phyloP scores from a whole-genome alignment of 2,113 vertebrate species.

The Crotophaga sulcirostris region DNA sequence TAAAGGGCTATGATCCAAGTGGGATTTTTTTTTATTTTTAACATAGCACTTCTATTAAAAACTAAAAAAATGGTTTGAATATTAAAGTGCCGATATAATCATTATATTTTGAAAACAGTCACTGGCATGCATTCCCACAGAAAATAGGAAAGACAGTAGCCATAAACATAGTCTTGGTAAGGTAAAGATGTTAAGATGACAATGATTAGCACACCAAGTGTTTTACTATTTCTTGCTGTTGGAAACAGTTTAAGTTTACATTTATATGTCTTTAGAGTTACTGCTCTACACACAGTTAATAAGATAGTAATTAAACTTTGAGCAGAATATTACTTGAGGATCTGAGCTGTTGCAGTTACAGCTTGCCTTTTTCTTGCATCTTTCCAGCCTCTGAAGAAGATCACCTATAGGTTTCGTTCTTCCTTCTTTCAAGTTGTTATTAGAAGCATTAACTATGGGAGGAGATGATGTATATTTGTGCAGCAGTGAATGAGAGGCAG shows the following conservation, averaged over 20 bases:
- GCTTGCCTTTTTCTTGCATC: not conserved
- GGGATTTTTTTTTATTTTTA: not conserved
- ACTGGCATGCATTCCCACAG: not conserved
- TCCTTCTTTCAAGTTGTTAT: not conserved
- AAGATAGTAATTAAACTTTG: not conserved
- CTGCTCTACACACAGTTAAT: not conserved
- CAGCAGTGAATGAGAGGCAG: not conserved
- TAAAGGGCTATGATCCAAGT: not conserved
- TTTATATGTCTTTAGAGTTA: not conserved
- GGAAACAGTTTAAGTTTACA: not conserved
- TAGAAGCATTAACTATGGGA: not conserved
- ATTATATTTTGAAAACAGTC: not conserved
- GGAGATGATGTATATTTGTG: not conserved
- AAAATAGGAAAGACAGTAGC: not conserved
- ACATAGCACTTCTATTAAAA: not conserved
- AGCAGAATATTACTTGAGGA: not conserved
- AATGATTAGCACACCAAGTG: not conserved
- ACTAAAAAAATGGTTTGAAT: not conserved
- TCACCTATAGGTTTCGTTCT: accelerated
- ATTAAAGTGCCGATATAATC: not conserved
- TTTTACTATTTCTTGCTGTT: not conserved
- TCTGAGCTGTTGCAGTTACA: not conserved
- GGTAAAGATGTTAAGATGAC: not conserved
- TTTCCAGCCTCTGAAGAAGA: not conserved
- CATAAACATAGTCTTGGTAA: not conserved